Evolutionary conservation across 1,140 invertebrate genomes (phyloP).

Genomic region (Tetraneura akinire): DNA sequence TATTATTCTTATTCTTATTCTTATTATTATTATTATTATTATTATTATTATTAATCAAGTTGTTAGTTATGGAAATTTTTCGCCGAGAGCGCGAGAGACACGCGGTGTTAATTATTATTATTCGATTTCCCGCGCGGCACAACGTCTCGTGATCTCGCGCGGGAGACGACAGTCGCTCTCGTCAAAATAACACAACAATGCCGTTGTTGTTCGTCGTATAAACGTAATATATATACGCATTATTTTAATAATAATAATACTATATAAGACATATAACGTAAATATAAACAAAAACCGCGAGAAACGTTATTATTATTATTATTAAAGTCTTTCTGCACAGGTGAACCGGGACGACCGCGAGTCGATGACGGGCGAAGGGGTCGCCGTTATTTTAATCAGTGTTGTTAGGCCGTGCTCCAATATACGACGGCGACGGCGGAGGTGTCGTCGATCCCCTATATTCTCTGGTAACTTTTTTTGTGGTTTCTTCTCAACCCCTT

Average conservation of each 20-base stretch:
- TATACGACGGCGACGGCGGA: not conserved
- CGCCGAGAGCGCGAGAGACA: slow-evolving; percentile 23
- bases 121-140: slow-evolving; percentile 25
- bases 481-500: slow-evolving; percentile 48
- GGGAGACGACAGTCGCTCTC: not conserved
- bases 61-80: slow-evolving; percentile 51
- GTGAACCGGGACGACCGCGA: not conserved
- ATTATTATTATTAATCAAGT: slow-evolving; percentile 49
- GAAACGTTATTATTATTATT: too few species aligned
- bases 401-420: slow-evolving; percentile 28
- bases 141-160: not conserved
- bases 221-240: not conserved
- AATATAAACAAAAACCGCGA: slow-evolving; percentile 51
- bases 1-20: too few species aligned
- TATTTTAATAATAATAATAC: too few species aligned
- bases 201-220: too few species aligned
- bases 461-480: slow-evolving; percentile 40
- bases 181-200: too few species aligned
- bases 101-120: slow-evolving; percentile 45
- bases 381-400: slow-evolving; percentile 49
- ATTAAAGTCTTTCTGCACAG: slow-evolving; percentile 48
- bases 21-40: too few species aligned
- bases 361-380: slow-evolving; percentile 2
- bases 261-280: too few species aligned
- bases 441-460: slow-evolving; percentile 40